A percentile compares a stretch with the other conserved stretches of the same genome.
Conservation (phyloP, 2,797 vertebrate genomes). For the Morus bassanus region DNA sequence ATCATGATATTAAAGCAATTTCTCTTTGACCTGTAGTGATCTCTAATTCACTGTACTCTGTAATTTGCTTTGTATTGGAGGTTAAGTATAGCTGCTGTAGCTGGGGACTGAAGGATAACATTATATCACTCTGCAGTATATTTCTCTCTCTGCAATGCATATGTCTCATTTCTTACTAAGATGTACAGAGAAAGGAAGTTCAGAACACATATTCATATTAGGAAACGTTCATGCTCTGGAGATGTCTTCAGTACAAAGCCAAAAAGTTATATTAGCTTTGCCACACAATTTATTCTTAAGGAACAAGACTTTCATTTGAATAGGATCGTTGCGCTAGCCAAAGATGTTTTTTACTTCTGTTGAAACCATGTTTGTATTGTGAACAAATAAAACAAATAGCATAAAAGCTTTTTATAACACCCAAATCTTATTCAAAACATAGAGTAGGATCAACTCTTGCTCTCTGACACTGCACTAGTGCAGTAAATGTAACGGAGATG, state of each 20-base stretch:
- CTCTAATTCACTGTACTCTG: slow-evolving; percentile 31
- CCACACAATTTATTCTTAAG: not conserved
- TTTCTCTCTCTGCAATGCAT: not conserved
- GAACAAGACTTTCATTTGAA: not conserved
- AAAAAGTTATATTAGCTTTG: not conserved
- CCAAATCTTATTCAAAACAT: not conserved
- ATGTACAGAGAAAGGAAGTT: not conserved
- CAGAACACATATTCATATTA: not conserved
- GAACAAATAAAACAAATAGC: not conserved
- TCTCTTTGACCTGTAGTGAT: slow-evolving; percentile 27
- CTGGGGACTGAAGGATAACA: not conserved
- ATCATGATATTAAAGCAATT: slow-evolving; percentile 36
- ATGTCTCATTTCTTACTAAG: not conserved
- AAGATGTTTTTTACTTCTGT: not conserved
- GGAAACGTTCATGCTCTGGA: not conserved
- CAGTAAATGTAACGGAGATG: not conserved
- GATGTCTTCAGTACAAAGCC: not conserved
- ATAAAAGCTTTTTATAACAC: not conserved
- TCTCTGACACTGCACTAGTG: not conserved
- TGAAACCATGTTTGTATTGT: not conserved
- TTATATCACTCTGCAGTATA: not conserved
- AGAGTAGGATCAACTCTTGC: not conserved
- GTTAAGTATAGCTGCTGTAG: not conserved
- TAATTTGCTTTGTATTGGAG: slow-evolving; percentile 20
- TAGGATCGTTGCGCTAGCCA: not conserved